Base-by-base conservation (phyloP, 2,888 invertebrate species). In the Diarsia brunnea region DNA sequence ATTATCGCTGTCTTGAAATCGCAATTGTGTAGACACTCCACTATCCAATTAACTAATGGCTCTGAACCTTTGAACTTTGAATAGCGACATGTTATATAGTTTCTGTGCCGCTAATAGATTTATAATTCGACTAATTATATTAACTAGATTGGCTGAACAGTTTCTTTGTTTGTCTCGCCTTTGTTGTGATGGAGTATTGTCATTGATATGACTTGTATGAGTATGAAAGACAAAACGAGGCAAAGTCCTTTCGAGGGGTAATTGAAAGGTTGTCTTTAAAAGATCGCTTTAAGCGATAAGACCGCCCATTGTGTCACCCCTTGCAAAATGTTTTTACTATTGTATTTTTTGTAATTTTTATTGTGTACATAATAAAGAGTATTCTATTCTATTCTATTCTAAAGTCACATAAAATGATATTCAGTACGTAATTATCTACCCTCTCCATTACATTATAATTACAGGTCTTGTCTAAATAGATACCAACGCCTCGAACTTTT, bases 1-100 rank as follows among this genome's bases (percentile, higher is more conserved):
- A 85, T 81, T 83, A 81, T 75, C 73, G 75, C 75, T 80, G 84
- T 84, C 88, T 88, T 88, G 88, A 88, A 87, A 87, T 85, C 63
- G 60, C 79, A 72, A 75, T 84, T 76, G 80, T 85, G 66, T 84
- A 69, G 78, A 47, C 71, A 78, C 55, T 78, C 73, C 69, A 73
- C 79, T 79, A 77, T 77, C 78, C 85, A 88, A 87, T 88, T 87
- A 82, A 71, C 81, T 87, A 88, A 88, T 86, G 78, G 73, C 60
- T 66, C 45, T 60, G 27, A 71, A 65, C 31, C 49, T 67, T 61
- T 27, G n/a, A n/a, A 68, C 16, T 74, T 75, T 74, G 51, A 74
- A 70, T 70, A 67, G 21, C 31, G 10, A 47, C 49, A 53, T 24
- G 53, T 69, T 31, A 75, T 31, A 75, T 55, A 73, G 74, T 71